phyloP scores from a whole-genome alignment of 2,888 invertebrate genomes.

The Drosophila tanythrix region DNA sequence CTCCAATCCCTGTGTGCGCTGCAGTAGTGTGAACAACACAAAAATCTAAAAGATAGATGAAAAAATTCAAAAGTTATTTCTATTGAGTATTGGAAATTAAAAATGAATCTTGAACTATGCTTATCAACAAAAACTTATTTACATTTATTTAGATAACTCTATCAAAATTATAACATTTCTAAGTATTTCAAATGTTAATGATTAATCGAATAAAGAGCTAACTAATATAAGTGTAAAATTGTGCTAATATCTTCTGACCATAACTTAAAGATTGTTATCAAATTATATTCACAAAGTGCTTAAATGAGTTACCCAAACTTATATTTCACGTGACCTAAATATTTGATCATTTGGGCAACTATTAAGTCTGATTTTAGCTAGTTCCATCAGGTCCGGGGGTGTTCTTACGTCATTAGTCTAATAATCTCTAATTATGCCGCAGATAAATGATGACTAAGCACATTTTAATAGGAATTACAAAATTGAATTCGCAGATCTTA shows the following conservation, averaged over 20 bases:
- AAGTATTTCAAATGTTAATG: too few species aligned
- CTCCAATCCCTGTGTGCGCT: conserved; percentile 61
- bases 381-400: too few species aligned
- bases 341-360: not conserved
- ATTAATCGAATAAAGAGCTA: not conserved
- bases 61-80: not conserved
- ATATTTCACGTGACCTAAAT: not conserved
- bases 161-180: too few species aligned
- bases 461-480: not conserved
- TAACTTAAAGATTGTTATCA: not conserved
- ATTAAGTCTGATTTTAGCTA: not conserved
- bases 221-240: not conserved
- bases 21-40: conserved; percentile 53
- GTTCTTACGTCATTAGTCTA: conserved; percentile 1
- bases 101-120: too few species aligned
- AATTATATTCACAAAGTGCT: not conserved
- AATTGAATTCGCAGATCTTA: conserved; percentile 14
- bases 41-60: conserved; percentile 46
- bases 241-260: not conserved
- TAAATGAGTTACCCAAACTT: not conserved
- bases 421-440: not conserved
- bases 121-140: too few species aligned
- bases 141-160: too few species aligned
- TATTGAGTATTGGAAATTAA: not conserved
- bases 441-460: not conserved